A percentile compares a stretch with the other conserved stretches of the same genome.
phyloP scores from a whole-genome alignment of 35 echinoderm and acorn worm species.

The Lytechinus pictus region DNA sequence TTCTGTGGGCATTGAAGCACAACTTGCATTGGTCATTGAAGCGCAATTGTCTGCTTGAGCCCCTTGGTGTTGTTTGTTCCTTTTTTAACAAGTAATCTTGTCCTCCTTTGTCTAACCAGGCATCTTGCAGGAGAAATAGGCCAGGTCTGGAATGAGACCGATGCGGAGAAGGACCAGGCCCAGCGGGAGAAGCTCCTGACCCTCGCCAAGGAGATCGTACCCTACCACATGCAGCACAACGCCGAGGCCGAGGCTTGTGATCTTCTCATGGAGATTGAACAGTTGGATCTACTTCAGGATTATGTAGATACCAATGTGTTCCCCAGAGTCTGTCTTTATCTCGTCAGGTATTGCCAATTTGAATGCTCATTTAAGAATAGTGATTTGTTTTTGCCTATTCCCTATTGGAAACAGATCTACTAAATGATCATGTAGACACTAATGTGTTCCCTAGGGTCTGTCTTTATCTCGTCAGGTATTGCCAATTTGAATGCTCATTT shows the following conservation, averaged over 20 bases:
- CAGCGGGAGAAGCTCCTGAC: constrained; percentile 68
- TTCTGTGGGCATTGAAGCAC: too few species aligned
- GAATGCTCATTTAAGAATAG: background rate
- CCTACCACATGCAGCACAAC: constrained; percentile 97
- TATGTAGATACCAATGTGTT: constrained; percentile 90
- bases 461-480: background rate
- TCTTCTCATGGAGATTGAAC: constrained; percentile 96
- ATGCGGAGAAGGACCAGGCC: constrained; percentile 68
- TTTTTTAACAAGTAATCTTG: background rate
- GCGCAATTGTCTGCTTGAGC: too few species aligned
- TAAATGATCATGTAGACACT: background rate
- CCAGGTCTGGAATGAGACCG: constrained; percentile 82
- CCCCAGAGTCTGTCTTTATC: constrained; percentile 88
- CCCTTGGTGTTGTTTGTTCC: too few species aligned
- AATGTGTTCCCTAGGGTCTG: constrained; percentile 84
- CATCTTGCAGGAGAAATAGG: constrained; percentile 95
- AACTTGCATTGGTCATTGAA: too few species aligned
- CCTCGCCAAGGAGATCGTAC: constrained; percentile 86
- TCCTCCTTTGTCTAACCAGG: constrained; percentile 41
- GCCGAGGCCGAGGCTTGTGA: constrained; percentile 98
- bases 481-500: background rate
- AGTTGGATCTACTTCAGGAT: constrained; percentile 79
- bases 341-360: constrained; percentile 71
- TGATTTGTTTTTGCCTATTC: background rate
- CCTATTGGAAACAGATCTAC: too few species aligned